These are phyloP conservation scores for Smittia aterrima DNA, from an alignment of 2,888 invertebrate genomes.

Conservation along the genomic window DNA sequence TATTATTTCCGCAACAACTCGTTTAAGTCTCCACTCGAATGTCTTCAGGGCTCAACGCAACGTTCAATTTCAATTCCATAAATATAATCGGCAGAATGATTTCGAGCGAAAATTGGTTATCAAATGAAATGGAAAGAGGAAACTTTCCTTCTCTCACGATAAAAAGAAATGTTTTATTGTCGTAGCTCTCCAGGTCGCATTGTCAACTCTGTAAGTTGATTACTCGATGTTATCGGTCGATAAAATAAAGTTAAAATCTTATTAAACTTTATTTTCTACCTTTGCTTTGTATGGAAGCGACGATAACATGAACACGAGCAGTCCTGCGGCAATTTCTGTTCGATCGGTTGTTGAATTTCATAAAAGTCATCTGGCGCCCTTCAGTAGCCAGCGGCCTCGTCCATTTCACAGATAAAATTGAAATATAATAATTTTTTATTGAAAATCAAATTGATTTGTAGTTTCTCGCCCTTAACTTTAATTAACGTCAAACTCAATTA, in stretches of 20 bases:
- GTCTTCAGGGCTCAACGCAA: no score
- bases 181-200: constrained; percentile 3
- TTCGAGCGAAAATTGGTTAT: neutral
- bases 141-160: neutral
- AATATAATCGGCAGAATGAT: neutral
- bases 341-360: constrained; percentile 45
- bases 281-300: constrained; percentile 11
- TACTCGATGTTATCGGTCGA: neutral
- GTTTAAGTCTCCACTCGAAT: no score
- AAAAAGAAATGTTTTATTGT: constrained; percentile 11
- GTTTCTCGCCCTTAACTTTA: neutral
- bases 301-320: constrained; percentile 42
- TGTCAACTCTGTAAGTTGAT: constrained; percentile 25
- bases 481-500: no score
- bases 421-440: constrained; percentile 13
- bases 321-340: constrained; percentile 48
- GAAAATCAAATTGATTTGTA: constrained; percentile 9
- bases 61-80: neutral
- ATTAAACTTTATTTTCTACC: neutral
- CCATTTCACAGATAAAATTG: constrained; percentile 45
- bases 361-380: constrained; percentile 9
- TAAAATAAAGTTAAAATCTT: constrained; percentile 4
- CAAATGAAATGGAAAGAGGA: neutral
- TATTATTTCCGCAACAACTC: no score
- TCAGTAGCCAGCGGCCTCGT: constrained; percentile 43